Base-by-base conservation (phyloP, 2,888 invertebrate species). In the Conus canariensis region DNA sequence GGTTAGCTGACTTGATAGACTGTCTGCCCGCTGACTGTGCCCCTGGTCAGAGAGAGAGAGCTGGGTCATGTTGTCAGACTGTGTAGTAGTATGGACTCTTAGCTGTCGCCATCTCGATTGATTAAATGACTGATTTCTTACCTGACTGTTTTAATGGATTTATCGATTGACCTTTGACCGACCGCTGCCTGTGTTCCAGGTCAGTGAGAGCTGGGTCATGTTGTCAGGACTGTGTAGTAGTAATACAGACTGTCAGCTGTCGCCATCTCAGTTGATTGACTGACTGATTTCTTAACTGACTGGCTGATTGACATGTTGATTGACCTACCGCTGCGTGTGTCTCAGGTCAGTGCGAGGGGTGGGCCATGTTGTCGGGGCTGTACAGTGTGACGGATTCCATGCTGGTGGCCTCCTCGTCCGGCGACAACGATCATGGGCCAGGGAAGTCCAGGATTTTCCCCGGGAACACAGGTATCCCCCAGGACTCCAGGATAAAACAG, bases 351-450 rank as follows among this genome's bases (percentile, higher is more conserved):
- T 94, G 94, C 91, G 88, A 88, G 2, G 93, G 92, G 3, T 92
- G 93, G 89, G 90, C 93, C 16, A 92, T 94, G 93, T 90, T 94
- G 56, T 93, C 94, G 1, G 94, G 94, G 0, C 92, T 92, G 82
- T 93, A 93, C 90, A 93, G 93, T 90, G 64, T 94, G 7, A 90
- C 88, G 89, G 70, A 60, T 87, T 90, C 74, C 45, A 59, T 16
- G 91, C 91, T 14, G 92, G 93, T 60, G 64, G 88, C 4, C 90
- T 93, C 45, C 92, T 92, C 4, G 90, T 93, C n/a, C 77, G 90
- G 92, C 5, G 93, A 94, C 70, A 60, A 88, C 14, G 88, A 88
- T 30, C 94, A 94, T 85, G 89, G 91, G 14, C 91, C 94, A 12
- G 30, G 83, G 12, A 93, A 91, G 85, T 93, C 94, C 19, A 90